Base-by-base conservation (phyloP, 2,888 invertebrate genomes). In the Belgica antarctica region DNA sequence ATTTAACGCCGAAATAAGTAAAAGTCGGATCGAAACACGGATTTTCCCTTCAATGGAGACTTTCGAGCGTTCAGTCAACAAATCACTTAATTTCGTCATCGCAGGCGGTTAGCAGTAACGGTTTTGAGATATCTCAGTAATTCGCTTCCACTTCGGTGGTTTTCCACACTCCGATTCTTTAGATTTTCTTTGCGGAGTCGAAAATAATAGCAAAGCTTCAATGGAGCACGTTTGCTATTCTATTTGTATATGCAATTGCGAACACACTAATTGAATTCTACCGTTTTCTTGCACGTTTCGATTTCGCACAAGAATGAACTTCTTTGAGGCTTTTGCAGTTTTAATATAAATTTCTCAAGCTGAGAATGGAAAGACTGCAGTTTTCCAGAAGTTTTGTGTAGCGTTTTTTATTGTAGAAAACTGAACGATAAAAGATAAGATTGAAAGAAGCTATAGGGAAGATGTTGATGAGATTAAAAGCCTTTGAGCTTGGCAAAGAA, bases 161-260 rank as follows among this genome's bases (percentile, higher is more conserved):
- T 41, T 41, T 41, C 10, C 41, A 41, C 41, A 41, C 41, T 41
- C 41, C 41, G 41, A 41, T 41, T 41, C 4, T 10, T 41, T 5
- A 41, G 41, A 41, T 41, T 41, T 2, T 5, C 41, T 41, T n/a
- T n/a, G n/a, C n/a, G n/a, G n/a, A n/a, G n/a, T n/a, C 12, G 34
- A 34, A 41, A 15, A 4, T 41, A 34, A 34, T 41, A 10, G 41
- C 41, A 22, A 52, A 52, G 52, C 12, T n/a, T n/a, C 52, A 52
- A 52, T 8, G 22, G 2, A 17, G 52, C 8, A 19, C 17, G 52
- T 22, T 31, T 52, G 52, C 17, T 5, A 2, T 59, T 25, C 24
- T 59, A 25, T 59, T 59, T 59, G 59, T 27, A 27, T 59, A 59
- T 59, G 59, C 59, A 59, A 59, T 27, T 59, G 10, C 22, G 59